Evolutionary conservation across 2,888 invertebrate species (phyloP).

Genomic region (Plutella xylostella): DNA sequence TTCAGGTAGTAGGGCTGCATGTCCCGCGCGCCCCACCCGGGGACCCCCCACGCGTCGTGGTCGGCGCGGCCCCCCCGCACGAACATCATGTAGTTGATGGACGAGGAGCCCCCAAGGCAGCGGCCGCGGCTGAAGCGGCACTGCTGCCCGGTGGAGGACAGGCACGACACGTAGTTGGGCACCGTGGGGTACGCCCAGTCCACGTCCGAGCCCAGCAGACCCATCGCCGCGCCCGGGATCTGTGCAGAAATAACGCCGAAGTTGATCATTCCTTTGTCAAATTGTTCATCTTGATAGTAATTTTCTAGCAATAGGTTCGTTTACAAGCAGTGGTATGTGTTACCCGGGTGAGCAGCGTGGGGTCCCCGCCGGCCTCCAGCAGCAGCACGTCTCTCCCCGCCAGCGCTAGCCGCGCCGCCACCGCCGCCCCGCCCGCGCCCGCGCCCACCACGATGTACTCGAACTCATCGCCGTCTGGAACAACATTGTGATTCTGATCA

Average conservation of each 20-base stretch:
- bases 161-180: conserved; percentile 40
- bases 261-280: background rate
- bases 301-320: background rate
- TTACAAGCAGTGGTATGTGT: background rate
- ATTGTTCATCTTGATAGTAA: background rate
- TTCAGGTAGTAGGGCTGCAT: conserved; percentile 39
- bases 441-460: conserved; percentile 65
- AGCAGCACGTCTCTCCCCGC: conserved; percentile 33
- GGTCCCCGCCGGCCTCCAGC: conserved; percentile 35
- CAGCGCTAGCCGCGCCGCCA: conserved; percentile 36
- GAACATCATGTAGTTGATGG: conserved; percentile 48
- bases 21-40: conserved; percentile 41
- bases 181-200: conserved; percentile 39
- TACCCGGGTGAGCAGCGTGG: conserved; percentile 26
- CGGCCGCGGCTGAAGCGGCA: conserved; percentile 40
- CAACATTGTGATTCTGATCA: too few relatives aligned
- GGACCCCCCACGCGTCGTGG: conserved; percentile 26
- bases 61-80: conserved; percentile 37
- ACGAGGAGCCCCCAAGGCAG: conserved; percentile 46
- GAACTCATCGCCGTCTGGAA: conserved; percentile 37
- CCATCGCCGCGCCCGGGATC: conserved; percentile 30
- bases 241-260: conserved; percentile 16
- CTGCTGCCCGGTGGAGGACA: conserved; percentile 24
- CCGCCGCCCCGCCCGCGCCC: conserved; percentile 40
- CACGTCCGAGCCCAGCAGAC: conserved; percentile 26